Base-by-base conservation (phyloP, 2,113 vertebrate species). In the Tringa solitaria region DNA sequence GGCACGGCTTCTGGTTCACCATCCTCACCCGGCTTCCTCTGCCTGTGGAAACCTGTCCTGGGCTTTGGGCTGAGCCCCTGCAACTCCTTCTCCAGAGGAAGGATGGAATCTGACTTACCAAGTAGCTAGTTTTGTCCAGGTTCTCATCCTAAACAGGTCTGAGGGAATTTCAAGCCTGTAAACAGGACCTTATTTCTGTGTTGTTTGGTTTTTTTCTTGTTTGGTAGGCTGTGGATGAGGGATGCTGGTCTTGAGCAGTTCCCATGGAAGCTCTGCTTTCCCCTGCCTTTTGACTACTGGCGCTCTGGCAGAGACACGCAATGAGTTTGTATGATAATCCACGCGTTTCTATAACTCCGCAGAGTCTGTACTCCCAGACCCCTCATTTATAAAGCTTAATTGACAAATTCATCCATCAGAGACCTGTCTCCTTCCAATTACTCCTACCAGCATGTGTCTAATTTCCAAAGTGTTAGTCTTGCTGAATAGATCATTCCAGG, bases 341-440 rank as follows among this genome's bases (percentile, higher is more conserved):
- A 9, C 46, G 28, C 14, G 37, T 65, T 93, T 82, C 45, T 9
- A 4, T 26, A 21, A 3, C n/a, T 70, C 12, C 2, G 0, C 33
- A n/a, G 64, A 39, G 24, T 77, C 63, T 78, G 8, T 94, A 64
- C 32, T 92, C 20, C n/a, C 63, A 85, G 22, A 37, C 16, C 4
- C n/a, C 23, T 83, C 51, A 21, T 88, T 91, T 88, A 45, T 78
- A 92, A 81, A 84, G 48, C 60, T 81, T 88, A 84, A 59, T 54
- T 86, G 93, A 83, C 87, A 92, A 77, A 94, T 73, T 82, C 37
- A 80, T 91, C 74, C 28, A 16, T 93, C 72, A 77, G 75, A 94
- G 43, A 60, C 39, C 51, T 27, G 5, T 64, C 56, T 80, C 39
- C 30, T 94, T 93, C 76, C 85, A 56, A 2, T 95, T 94, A 45